Evolutionary conservation across 2,797 vertebrate species (phyloP), one percentile per base, ranked within the genome.

Genomic region (Sparus aurata): DNA sequence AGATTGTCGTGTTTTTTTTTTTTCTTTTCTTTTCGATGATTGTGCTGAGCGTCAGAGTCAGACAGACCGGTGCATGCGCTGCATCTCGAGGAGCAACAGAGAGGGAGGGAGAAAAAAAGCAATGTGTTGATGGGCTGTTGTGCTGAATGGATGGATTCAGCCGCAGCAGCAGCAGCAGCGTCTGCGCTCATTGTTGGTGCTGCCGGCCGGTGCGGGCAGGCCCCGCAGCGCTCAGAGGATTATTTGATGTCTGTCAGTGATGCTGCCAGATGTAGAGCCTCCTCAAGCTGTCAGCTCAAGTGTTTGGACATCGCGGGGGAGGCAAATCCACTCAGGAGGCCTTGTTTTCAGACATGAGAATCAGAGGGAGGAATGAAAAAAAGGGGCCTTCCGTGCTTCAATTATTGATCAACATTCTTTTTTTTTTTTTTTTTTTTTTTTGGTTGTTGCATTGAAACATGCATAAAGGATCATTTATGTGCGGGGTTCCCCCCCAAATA

Each of bases 201-300:
- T 18, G 80, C 91, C 88, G 91, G 88, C 89, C 84, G 91, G 89
- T 87, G 88, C 81, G 46, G 25, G 45, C 78, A 69, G 86, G 85
- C 86, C 90, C 64, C 68, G 6, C 79, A 64, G 59, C 41, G 65
- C 69, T 58, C 50, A 85, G 79, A 43, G 75, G 86, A 87, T 90
- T 85, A 85, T 86, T 72, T 84, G 86, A 85, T 88, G 85, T 86
- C 88, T 87, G 76, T 75, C 18, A 27, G 82, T 61, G 89, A 80
- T 85, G 85, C 78, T 82, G 85, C 73, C 86, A 81, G 88, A 85
- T 92, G 86, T n/a, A 83, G 62, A 38, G 30, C 59, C 61, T 62
- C 47, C 79, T 75, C 53, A 9, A 34, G 20, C 62, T 85, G 71
- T 79, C 77, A 84, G 55, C 79, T 66, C 27, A 60, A 76, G 66